Percentiles rank a stretch among this genome's conserved stretches.
phyloP scores from a whole-genome alignment of 2,113 vertebrate genomes.

The chimpanzee (Pan troglodytes) region NHGRI_mPanTro3-v2.1_pri NC_072418.2:5974501-5975000 shows the following conservation, averaged over 20 bases:
- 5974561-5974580: neutral
- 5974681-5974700: neutral
- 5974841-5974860: neutral
- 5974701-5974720: neutral
- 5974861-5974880: neutral
- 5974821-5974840: fast-evolving
- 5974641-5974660: neutral
- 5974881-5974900: neutral
- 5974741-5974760: neutral
- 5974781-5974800: neutral
- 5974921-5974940: neutral
- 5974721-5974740: fast-evolving
- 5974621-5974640: fast-evolving
- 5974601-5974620: neutral
- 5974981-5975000: neutral
- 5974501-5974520: neutral
- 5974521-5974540: neutral
- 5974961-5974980: neutral
- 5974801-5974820: neutral
- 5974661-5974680: neutral
- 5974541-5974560: neutral
- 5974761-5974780: neutral
- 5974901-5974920: neutral
- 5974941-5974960: neutral
- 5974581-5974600: neutral